These are phyloP conservation scores for Acleris literana DNA, from an alignment of 2,888 invertebrate genomes.

Conservation along the genomic window DNA sequence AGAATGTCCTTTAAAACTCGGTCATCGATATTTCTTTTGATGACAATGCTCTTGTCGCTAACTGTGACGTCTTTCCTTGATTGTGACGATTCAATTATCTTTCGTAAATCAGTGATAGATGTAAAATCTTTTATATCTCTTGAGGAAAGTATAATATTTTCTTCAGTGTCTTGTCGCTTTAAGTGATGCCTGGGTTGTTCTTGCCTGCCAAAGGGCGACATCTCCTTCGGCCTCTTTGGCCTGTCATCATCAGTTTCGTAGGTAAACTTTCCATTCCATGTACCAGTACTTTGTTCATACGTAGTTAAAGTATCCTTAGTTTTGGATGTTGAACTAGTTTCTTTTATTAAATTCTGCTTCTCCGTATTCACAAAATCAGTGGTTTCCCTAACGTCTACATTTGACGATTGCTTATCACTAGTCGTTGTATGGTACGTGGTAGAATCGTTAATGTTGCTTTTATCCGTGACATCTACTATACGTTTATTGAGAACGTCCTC, in stretches of 20 bases:
- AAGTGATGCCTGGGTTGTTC: conserved; percentile 74
- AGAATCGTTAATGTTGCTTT: conserved; percentile 47
- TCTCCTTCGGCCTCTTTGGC: conserved; percentile 70
- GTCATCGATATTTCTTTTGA: conserved; percentile 76
- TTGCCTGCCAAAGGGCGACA: conserved; percentile 72
- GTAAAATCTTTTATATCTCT: conserved; percentile 79
- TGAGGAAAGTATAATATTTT: conserved; percentile 77
- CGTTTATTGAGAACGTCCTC: conserved; percentile 58
- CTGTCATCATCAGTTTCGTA: conserved; percentile 78
- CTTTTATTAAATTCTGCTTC: conserved; percentile 75
- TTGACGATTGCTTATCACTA: conserved; percentile 55
- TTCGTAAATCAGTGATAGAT: conserved; percentile 75
- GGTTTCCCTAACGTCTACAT: conserved; percentile 58
- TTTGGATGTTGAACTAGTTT: conserved; percentile 63
- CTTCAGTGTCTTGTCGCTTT: conserved; percentile 77
- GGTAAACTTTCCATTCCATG: conserved; percentile 84
- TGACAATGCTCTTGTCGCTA: conserved; percentile 77
- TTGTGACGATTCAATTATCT: conserved; percentile 74
- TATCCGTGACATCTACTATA: conserved; percentile 55
- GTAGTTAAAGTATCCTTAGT: conserved; percentile 73
- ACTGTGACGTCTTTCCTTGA: conserved; percentile 73
- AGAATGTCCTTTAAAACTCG: conserved; percentile 75
- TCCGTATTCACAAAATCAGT: conserved; percentile 73
- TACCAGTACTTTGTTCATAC: conserved; percentile 76
- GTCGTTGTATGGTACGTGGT: conserved; percentile 56